Conservation (phyloP, 2,888 invertebrate genomes). For the Shargacucullia verbasci region DNA sequence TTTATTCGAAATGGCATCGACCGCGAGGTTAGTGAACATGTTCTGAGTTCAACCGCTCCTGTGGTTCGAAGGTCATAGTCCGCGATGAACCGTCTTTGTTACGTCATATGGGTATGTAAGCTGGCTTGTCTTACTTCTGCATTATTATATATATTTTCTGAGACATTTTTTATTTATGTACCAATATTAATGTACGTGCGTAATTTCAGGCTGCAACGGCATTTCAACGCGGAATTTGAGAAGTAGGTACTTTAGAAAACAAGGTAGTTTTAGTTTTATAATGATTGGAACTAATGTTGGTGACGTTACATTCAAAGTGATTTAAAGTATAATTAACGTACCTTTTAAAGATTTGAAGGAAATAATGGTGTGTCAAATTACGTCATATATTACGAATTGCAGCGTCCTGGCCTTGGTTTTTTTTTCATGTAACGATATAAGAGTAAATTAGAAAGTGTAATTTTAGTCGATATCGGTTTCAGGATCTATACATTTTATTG, state of each 20-base stretch:
- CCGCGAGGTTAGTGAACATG: conserved; percentile 75
- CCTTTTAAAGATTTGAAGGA: no score
- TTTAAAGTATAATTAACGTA: no score
- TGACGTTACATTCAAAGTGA: no score
- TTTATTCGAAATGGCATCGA: conserved; percentile 66
- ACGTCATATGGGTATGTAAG: conserved; percentile 50
- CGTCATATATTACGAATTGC: no score
- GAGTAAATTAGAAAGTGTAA: background rate
- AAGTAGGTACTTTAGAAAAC: no score
- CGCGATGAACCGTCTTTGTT: conserved; percentile 69
- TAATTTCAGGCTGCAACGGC: background rate
- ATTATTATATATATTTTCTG: conserved; percentile 27
- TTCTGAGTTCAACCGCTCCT: conserved; percentile 71
- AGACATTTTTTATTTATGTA: conserved; percentile 22
- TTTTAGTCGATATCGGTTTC: conserved; percentile 3
- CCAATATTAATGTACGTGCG: conserved; percentile 1
- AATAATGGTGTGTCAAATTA: no score
- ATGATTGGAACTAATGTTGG: no score
- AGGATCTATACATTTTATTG: conserved; percentile 3
- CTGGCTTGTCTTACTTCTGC: conserved; percentile 27
- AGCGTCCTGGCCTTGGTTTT: no score
- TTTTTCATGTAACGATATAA: no score
- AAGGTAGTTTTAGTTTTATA: no score
- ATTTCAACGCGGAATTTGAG: no score
- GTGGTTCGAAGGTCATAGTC: conserved; percentile 76